Evolutionary conservation across 2,797 vertebrate species (phyloP), one percentile per base, ranked within the genome.

Genomic region (Allenopithecus nigroviridis): DNA sequence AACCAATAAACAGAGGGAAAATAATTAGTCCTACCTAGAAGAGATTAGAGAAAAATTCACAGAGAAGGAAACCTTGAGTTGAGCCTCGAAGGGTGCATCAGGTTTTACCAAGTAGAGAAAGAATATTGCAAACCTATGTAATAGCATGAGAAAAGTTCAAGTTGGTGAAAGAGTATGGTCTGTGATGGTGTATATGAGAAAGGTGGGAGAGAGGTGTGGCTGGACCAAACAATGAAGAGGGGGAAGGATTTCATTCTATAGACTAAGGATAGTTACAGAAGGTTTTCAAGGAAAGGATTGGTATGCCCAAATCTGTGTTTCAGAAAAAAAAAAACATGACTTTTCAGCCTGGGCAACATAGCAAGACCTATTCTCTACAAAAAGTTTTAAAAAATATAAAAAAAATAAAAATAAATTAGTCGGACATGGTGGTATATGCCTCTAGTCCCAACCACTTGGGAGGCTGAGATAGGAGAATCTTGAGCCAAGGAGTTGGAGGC

Each of bases 1-100:
- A 72, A 89, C 19, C 59, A 87, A 39, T n/a, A 87, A 96, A 57
- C 5, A 41, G 26, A 43, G 80, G n/a, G 8, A 4, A 53, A 91
- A 61, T 5, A 86, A 64, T 81, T 68, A 43, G 7, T 83, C 33
- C 46, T n/a, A 33, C 46, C 24, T 75, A 43, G 16, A 33, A 86
- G 24, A 86, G 3, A 30, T 36, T 22, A 46, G 64, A 80, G 64
- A 41, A 72, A 53, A 61, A 19, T 9, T 36, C 46, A n/a, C 2
- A 55, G 87, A 36, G 1, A 50, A 93, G 43, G 4, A n/a, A 55
- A 11, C 50, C 57, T 91, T 57, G 30, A 89, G 28, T 16, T 85
- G 43, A 53, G 22, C 24, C 36, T 64, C 19, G 0, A 48, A 53
- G 53, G 4, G 4, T 17, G 0, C n/a, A 50, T 16, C 26, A 1